phyloP scores from a whole-genome alignment of 2,113 vertebrate species.

The Manacus vitellinus region DNA sequence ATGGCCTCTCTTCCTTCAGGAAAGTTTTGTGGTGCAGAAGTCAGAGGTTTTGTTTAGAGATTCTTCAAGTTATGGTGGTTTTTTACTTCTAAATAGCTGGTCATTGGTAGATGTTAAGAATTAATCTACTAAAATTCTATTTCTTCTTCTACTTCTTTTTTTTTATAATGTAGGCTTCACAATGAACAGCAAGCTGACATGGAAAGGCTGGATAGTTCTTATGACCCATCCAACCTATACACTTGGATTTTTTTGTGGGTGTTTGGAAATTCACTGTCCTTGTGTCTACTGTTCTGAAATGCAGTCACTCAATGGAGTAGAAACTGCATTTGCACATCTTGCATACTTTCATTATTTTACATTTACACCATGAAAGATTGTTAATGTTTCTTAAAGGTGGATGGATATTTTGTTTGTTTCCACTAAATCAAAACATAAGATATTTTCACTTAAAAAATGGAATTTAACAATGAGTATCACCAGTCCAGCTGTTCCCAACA shows the following conservation, averaged over 20 bases:
- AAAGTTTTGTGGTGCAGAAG: not conserved
- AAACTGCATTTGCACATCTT: not conserved
- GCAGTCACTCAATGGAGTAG: not conserved
- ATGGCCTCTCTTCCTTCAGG: not conserved
- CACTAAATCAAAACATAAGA: not conserved
- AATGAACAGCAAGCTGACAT: not conserved
- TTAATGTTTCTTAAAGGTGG: not conserved
- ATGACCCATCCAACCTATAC: not conserved
- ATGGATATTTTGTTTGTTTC: not conserved
- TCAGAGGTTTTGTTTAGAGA: not conserved
- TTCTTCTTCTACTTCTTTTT: not conserved
- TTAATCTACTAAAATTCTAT: not conserved
- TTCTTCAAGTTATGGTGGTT: not conserved
- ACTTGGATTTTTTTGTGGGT: not conserved
- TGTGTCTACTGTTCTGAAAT: not conserved
- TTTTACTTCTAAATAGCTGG: not conserved
- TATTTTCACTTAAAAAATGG: not conserved
- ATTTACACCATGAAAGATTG: not conserved
- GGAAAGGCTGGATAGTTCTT: not conserved
- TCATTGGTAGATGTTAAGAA: not conserved
- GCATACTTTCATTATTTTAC: not conserved
- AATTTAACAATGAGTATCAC: not conserved
- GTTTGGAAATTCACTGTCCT: not conserved
- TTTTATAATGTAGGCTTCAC: not conserved
- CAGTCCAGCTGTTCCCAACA: not conserved